Evolutionary conservation across 2,888 invertebrate species (phyloP), one percentile per base, ranked within the genome.

Genomic region (Papilio protenor): DNA sequence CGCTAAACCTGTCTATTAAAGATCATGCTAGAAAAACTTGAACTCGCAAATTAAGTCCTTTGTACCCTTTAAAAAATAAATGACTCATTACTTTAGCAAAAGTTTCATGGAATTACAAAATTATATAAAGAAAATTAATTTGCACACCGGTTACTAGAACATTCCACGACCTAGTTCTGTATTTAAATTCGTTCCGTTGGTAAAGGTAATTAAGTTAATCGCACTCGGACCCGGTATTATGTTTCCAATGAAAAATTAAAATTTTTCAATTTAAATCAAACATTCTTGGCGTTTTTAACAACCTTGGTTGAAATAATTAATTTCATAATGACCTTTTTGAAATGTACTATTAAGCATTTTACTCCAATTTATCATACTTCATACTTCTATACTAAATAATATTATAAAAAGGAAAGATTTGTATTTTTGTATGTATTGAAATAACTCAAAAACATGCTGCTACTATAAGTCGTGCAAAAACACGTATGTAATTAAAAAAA

Each of bases 81-180:
- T 40, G 5, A 40, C 40, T 40, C 40, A 40, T 40, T 40, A 40
- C 40, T 40, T 40, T 40, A 40, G 40, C 40, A 40, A 40, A 40
- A 40, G 40, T 40, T 40, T 40, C 40, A 40, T 40, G 40, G 5
- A 40, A 40, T 40, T 40, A 40, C 40, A 40, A 40, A 40, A 40
- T 40, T 40, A 40, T 40, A 40, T 40, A 40, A 40, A 40, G 40
- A 40, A 40, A 40, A 40, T 40, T 40, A 40, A 40, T 40, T 40
- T 40, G 6, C 1, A 40, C 40, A 6, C 40, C 40, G 40, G 59
- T 73, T 40, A 73, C 73, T 73, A 61, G 73, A 40, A 73, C 59
- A 47, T 73, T 73, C 73, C 61, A 73, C 59, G 59, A 73, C 73
- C 73, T 73, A 73, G 23, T 73, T 73, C 23, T 73, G 18, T 64